A percentile compares a stretch with the other conserved stretches of the same genome.
Evolutionary conservation across 2,113 vertebrate species (phyloP).

Genomic region (Ictidomys tridecemlineatus): DNA sequence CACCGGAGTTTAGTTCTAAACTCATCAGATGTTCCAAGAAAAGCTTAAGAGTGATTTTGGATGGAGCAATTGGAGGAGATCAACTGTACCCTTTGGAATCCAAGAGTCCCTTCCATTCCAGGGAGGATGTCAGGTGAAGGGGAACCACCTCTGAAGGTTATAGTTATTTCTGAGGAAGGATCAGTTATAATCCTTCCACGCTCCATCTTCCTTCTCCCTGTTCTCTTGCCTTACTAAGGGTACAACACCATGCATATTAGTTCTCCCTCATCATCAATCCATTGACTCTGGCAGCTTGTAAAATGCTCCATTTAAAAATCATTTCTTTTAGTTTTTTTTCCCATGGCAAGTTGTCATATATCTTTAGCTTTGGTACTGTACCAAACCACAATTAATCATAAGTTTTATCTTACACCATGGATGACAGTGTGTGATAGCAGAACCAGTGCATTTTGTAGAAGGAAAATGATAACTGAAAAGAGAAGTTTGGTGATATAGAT

Average conservation of each 20-base stretch:
- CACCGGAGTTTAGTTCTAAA: constrained; percentile 35
- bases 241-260: not conserved
- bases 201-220: too few relatives aligned
- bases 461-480: not conserved
- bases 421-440: not conserved
- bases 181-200: not conserved
- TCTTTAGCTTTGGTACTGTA: not conserved
- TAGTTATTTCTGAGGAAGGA: not conserved
- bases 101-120: not conserved
- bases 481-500: not conserved
- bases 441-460: not conserved
- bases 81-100: not conserved
- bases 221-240: not conserved
- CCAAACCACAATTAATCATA: not conserved
- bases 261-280: not conserved
- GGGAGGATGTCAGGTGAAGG: not conserved
- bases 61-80: not conserved
- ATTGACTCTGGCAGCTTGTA: not conserved
- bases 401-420: not conserved
- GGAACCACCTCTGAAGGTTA: not conserved
- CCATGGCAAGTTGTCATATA: not conserved
- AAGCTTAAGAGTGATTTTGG: not conserved
- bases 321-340: not conserved
- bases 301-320: not conserved
- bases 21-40: constrained; percentile 46